Percentiles rank a stretch among this genome's conserved stretches.
Conservation (phyloP, 2,113 vertebrate species). For the Jaculus jaculus region DNA sequence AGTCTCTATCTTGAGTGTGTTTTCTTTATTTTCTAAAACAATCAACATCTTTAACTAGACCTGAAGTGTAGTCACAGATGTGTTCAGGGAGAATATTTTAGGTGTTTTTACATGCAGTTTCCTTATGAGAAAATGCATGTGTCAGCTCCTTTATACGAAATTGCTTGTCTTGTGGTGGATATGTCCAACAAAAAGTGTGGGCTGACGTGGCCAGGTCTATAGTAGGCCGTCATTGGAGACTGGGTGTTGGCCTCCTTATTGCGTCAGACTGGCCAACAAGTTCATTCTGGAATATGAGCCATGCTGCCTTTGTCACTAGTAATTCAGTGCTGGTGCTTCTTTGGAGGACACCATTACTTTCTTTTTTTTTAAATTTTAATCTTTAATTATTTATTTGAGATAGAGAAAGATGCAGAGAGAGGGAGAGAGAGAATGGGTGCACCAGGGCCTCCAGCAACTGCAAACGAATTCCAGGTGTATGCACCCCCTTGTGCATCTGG, state of each 20-base stretch:
- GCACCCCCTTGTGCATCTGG: too few relatives aligned
- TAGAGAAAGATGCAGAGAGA: too few relatives aligned
- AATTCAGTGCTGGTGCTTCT: neutral
- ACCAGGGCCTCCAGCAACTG: too few relatives aligned
- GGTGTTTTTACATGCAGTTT: neutral
- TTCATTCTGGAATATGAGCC: neutral
- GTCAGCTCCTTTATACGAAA: neutral
- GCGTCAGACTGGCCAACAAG: neutral
- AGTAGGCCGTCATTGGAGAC: too few relatives aligned
- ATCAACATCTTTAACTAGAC: neutral
- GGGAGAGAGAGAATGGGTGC: too few relatives aligned
- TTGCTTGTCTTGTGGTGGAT: neutral
- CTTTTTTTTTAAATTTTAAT: too few relatives aligned
- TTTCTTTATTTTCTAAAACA: neutral
- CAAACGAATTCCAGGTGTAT: too few relatives aligned
- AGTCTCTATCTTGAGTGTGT: neutral
- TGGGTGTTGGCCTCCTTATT: neutral
- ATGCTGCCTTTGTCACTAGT: neutral
- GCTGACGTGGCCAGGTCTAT: neutral
- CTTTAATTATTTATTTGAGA: too few relatives aligned
- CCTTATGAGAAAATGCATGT: neutral
- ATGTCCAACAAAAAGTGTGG: neutral
- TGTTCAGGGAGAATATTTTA: neutral
- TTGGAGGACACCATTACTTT: neutral
- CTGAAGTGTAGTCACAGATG: neutral